Base-by-base conservation (phyloP, 2,113 vertebrate species). In the Rhabdornis inornatus region DNA sequence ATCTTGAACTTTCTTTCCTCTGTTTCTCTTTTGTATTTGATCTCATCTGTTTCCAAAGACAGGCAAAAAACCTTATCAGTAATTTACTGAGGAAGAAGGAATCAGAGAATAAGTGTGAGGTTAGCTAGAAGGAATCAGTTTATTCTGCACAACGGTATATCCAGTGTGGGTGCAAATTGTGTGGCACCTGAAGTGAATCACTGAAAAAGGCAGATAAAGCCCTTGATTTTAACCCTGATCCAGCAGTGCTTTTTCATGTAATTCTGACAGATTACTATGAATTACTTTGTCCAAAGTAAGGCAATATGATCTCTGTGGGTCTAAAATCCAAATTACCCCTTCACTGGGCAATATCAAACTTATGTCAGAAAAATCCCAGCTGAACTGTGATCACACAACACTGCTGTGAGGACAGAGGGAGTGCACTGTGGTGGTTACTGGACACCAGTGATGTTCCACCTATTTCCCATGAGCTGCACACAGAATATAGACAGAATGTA, bases 91-190 rank as follows among this genome's bases (percentile, higher is more conserved):
- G 45, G 68, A 87, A 63, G 64, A 81, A 61, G 17, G 45, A 74
- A 74, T 86, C 59, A 53, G n/a, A 64, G 52, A 69, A n/a, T 49
- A 83, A 88, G 31, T 30, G 20, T n/a, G 61, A 92, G 28, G 45
- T 74, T 83, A 74, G 50, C 71, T 70, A 74, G 80, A 91, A 82
- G 74, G 23, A 92, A 94, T 92, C 80, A 27, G 68, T 94, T 94
- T 92, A 72, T 89, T 95, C 83, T 94, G 71, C 83, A 42, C 65
- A 80, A 77, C 53, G 12, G 23, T 61, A 57, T 49, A 63, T 74
- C 50, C 44, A 59, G 63, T 87, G 69, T 72, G 45, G 76, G 71
- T 83, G 81, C 63, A 90, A 86, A 95, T 49, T 92, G 30, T 33
- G 52, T 15, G 40, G 30, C 55, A 57, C 50, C 95, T 92, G 42